Evolutionary conservation across 2,888 invertebrate genomes (phyloP).

Genomic region (Hipparchia sbordonii): DNA sequence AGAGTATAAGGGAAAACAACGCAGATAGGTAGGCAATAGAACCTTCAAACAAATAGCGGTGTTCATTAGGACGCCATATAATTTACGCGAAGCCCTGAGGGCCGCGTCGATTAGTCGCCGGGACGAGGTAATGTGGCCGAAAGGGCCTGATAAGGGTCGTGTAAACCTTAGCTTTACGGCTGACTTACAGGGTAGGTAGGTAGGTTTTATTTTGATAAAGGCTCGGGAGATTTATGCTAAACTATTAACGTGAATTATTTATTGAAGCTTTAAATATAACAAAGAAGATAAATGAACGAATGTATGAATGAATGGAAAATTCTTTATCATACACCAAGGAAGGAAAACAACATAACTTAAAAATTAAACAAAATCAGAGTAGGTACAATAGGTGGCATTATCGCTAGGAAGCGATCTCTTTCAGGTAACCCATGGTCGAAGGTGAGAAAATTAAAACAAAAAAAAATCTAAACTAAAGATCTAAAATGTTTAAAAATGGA

Average conservation of each 20-base stretch:
- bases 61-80: conserved; percentile 8
- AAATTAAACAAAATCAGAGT: no score
- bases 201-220: conserved; percentile 4
- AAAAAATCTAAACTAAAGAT: no score
- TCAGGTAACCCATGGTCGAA: no score
- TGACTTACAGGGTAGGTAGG: background rate
- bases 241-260: background rate
- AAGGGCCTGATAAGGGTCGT: conserved; percentile 15
- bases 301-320: no score
- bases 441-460: no score
- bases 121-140: conserved; percentile 13
- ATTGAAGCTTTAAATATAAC: no score
- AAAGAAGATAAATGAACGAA: no score
- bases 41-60: conserved; percentile 8
- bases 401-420: no score
- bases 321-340: no score
- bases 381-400: no score
- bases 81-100: background rate
- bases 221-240: background rate
- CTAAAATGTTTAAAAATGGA: no score
- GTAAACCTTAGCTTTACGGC: conserved; percentile 18
- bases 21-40: background rate
- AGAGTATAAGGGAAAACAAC: background rate
- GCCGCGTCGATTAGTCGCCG: background rate
- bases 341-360: no score